Evolutionary conservation across 2,888 invertebrate species (phyloP), one percentile per base, ranked within the genome.

Genomic region (Entomobrya proxima): DNA sequence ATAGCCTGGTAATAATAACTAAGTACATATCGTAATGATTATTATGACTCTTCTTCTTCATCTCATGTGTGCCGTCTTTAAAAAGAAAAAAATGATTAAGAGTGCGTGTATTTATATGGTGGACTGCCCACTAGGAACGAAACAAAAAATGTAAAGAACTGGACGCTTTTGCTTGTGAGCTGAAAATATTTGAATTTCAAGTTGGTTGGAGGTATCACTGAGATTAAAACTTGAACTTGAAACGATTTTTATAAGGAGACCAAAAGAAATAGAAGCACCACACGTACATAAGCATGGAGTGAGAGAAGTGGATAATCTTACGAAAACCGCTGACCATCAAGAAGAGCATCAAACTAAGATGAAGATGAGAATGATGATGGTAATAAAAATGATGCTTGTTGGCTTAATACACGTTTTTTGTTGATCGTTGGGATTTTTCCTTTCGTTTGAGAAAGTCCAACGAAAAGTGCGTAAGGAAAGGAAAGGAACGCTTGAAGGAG

Each of bases 381-480:
- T 69, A 69, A 69, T 81, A 67, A 55, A 58, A 74, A 78, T 67
- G 78, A 77, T 72, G n/a, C 69, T 69, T 40, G 40, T 69, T 44
- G 44, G 35, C n/a, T n/a, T n/a, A n/a, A n/a, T 37, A 18, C 3
- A 55, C 21, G 13, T 11, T 11, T 24, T 27, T 55, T n/a, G 64
- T 67, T 61, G 64, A 64, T 30, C 77, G 52, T 21, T 85, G 78
- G 79, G 74, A 79, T 85, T 85, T 85, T 85, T 79, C 85, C 79
- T 85, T 75, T 85, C 80, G 67, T 74, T 74, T 79, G 75, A 85
- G 76, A 85, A 85, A 85, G 85, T 85, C 72, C 85, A 80, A 85
- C 76, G 80, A 76, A 86, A 86, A 82, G 86, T 81, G 81, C 81
- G 86, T 86, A 82, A 86, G 76, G 86, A 75, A 81, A 86, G 81